Percentiles rank a stretch among this genome's conserved stretches.
phyloP scores from a whole-genome alignment of 2,888 invertebrate genomes.

The Drosophila atripex region DNA sequence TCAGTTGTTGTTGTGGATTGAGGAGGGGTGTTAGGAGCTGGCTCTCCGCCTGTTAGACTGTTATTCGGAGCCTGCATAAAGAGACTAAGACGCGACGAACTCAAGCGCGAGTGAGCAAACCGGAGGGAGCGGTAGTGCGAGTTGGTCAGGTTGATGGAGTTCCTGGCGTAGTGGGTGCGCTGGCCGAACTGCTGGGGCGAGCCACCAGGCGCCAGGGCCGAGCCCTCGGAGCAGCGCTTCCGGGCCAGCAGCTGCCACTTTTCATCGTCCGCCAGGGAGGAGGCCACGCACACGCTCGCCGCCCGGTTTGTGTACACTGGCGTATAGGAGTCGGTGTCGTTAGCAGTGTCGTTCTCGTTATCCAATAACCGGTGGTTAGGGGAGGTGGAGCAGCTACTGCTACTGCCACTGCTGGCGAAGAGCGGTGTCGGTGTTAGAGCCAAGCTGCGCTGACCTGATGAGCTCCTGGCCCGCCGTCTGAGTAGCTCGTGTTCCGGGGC shows the following conservation, averaged over 20 bases:
- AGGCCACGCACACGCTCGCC: constrained; percentile 76
- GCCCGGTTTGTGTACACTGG: constrained; percentile 83
- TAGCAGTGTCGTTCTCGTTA: constrained; percentile 62
- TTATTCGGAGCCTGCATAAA: constrained; percentile 77
- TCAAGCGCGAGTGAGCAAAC: constrained; percentile 82
- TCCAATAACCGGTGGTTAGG: constrained; percentile 66
- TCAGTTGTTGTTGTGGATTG: constrained; percentile 50
- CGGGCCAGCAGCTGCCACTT: constrained; percentile 83
- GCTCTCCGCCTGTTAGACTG: constrained; percentile 38
- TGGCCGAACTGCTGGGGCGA: constrained; percentile 66
- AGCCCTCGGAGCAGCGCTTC: constrained; percentile 82
- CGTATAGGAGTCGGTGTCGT: constrained; percentile 79
- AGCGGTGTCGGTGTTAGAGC: constrained; percentile 82
- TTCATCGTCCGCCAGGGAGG: constrained; percentile 81
- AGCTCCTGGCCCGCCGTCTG: constrained; percentile 69
- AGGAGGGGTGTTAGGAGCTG: constrained; percentile 21
- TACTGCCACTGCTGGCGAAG: constrained; percentile 53
- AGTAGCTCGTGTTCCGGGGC: constrained; percentile 65
- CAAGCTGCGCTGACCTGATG: constrained; percentile 81
- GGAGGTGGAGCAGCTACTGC: constrained; percentile 48
- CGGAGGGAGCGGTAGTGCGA: constrained; percentile 83
- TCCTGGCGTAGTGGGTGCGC: constrained; percentile 82
- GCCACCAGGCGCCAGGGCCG: constrained; percentile 47
- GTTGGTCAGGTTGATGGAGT: constrained; percentile 82
- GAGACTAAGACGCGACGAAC: constrained; percentile 81